Conservation (phyloP, 2,888 invertebrate species). For the Thereva unica region DNA sequence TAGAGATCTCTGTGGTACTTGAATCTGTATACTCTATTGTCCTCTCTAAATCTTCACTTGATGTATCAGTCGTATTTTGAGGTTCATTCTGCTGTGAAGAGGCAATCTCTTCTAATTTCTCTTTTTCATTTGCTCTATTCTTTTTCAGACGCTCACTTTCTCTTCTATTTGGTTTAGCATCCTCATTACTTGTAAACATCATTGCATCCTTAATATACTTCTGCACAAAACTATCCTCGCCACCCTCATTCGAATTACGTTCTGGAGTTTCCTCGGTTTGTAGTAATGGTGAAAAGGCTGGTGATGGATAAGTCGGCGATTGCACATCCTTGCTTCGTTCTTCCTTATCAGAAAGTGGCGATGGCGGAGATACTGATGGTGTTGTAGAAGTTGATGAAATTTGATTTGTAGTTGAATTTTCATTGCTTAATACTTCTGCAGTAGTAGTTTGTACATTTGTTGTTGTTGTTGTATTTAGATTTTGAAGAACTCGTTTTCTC, state of each 20-base stretch:
- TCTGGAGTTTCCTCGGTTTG: not conserved
- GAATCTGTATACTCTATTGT: no score
- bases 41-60: no score
- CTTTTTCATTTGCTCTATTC: constrained; percentile 21
- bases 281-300: not conserved
- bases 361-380: no score
- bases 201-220: constrained; percentile 41
- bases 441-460: not conserved
- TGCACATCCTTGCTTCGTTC: constrained; percentile 5
- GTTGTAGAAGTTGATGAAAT: no score
- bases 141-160: constrained; percentile 3
- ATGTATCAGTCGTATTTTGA: not conserved
- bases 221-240: constrained; percentile 42
- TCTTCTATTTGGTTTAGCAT: not conserved
- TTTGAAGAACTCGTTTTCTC: constrained; percentile 43
- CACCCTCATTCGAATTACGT: constrained; percentile 27
- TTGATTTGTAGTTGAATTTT: no score
- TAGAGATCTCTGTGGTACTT: no score
- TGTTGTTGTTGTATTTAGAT: constrained; percentile 1
- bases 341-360: not conserved
- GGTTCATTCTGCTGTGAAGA: not conserved
- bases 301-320: not conserved
- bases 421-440: no score
- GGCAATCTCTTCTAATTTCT: not conserved
- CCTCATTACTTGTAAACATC: constrained; percentile 18